Percentiles rank a stretch among this genome's conserved stretches.
Evolutionary conservation across 2,113 vertebrate species (phyloP).

Genomic region (Psilopsiagon aymara): DNA sequence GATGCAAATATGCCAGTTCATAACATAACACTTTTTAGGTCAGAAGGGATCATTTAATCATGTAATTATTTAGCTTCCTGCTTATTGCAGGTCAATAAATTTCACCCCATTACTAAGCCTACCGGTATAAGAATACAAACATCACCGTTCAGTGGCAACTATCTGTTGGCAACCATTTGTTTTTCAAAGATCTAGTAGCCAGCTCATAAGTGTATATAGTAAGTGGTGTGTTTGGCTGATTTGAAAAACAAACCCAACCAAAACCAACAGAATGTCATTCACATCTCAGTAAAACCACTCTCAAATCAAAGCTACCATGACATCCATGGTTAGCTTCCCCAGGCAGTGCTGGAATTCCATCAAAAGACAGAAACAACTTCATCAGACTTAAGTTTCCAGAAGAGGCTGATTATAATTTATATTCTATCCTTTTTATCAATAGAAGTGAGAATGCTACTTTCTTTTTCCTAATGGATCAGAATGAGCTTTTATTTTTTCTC

Average conservation of each 20-base stretch:
- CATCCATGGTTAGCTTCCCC: neutral
- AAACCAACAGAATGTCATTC: neutral
- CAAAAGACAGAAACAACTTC: neutral
- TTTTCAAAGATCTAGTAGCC: neutral
- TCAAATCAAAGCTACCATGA: neutral
- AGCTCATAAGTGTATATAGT: neutral
- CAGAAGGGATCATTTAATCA: neutral
- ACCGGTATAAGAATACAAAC: neutral
- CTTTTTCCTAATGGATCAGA: neutral
- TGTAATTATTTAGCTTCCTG: neutral
- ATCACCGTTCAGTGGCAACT: neutral
- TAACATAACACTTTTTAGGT: neutral
- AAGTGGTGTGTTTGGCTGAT: rapidly evolving
- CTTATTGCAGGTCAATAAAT: neutral
- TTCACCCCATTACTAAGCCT: neutral
- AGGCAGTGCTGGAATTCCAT: neutral
- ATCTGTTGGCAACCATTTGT: neutral
- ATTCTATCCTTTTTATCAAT: neutral
- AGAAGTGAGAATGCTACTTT: neutral
- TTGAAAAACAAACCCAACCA: neutral
- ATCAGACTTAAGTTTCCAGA: neutral
- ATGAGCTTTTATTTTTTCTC: neutral
- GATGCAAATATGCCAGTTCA: neutral
- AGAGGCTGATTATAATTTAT: neutral
- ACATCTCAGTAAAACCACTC: neutral